Conservation (phyloP, 2,888 invertebrate species). For the Metellina segmentata region DNA sequence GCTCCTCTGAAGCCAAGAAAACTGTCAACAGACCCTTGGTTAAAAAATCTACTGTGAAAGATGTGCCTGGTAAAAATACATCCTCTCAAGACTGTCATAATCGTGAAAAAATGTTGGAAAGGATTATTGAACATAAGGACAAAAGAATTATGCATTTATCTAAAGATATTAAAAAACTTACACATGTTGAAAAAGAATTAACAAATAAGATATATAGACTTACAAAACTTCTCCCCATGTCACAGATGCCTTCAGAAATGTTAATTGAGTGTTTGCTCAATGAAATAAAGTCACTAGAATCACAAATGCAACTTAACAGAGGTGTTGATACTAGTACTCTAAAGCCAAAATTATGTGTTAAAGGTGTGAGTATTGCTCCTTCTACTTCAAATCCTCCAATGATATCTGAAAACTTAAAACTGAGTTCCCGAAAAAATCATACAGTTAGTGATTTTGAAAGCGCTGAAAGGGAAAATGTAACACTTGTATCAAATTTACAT, state of each 20-base stretch:
- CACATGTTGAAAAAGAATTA: constrained; percentile 48
- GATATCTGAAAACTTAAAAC: neutral
- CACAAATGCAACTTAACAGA: constrained; percentile 38
- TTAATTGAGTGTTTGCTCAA: constrained; percentile 61
- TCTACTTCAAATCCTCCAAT: neutral
- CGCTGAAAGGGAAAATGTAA: constrained; percentile 14
- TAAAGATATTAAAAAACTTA: constrained; percentile 57
- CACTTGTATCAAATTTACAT: constrained; percentile 31
- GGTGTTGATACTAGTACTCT: neutral
- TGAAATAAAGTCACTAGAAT: constrained; percentile 65
- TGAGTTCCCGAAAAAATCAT: neutral
- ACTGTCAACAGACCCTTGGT: neutral
- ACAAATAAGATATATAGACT: constrained; percentile 59
- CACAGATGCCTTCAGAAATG: constrained; percentile 55
- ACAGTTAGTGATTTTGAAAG: neutral
- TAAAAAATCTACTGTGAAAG: neutral
- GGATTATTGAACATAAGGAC: constrained; percentile 70
- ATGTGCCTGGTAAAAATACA: neutral
- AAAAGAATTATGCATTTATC: constrained; percentile 54
- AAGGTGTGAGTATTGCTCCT: neutral
- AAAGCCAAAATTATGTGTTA: neutral
- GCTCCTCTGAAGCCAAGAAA: constrained; percentile 3
- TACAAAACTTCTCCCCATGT: constrained; percentile 63
- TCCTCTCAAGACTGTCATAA: neutral
- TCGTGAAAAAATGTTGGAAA: constrained; percentile 39